These are phyloP conservation scores for Tachina grossa DNA, from an alignment of 2,888 invertebrate genomes.

Conservation along the genomic window DNA sequence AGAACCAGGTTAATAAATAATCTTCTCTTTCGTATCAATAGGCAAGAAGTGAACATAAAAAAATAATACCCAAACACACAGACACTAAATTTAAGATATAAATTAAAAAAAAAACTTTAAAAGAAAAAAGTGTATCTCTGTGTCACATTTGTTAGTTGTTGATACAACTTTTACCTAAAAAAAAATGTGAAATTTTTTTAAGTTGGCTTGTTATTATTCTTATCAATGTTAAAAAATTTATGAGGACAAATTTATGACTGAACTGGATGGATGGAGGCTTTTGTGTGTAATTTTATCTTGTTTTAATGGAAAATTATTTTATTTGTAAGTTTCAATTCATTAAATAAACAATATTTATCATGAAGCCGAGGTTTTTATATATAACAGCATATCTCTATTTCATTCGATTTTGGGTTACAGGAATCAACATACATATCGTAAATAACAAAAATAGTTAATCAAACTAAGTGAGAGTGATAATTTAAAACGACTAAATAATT, in stretches of 20 bases:
- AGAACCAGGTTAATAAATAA: not conserved
- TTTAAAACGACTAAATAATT: no score
- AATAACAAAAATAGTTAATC: no score
- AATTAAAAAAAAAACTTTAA: no score
- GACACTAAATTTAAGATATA: no score
- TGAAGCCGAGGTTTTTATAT: not conserved
- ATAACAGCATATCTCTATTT: slow-evolving; percentile 12
- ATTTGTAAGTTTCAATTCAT: slow-evolving; percentile 31
- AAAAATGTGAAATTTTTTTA: slow-evolving; percentile 17
- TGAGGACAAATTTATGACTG: slow-evolving; percentile 26
- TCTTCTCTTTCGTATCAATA: no score
- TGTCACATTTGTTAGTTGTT: not conserved
- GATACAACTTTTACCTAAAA: not conserved
- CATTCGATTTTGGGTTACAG: no score
- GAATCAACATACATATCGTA: no score
- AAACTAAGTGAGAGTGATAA: no score
- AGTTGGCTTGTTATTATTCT: not conserved
- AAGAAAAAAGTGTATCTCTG: no score
- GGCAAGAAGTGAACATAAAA: no score
- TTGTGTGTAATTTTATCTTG: slow-evolving; percentile 14
- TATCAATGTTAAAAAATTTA: slow-evolving; percentile 20
- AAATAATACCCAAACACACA: no score
- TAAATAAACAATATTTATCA: slow-evolving; percentile 24
- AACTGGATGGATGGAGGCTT: not conserved
- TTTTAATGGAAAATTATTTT: slow-evolving; percentile 23